These are phyloP conservation scores for Heteronetta atricapilla DNA, from an alignment of 2,113 vertebrate species.

Conservation along the genomic window DNA sequence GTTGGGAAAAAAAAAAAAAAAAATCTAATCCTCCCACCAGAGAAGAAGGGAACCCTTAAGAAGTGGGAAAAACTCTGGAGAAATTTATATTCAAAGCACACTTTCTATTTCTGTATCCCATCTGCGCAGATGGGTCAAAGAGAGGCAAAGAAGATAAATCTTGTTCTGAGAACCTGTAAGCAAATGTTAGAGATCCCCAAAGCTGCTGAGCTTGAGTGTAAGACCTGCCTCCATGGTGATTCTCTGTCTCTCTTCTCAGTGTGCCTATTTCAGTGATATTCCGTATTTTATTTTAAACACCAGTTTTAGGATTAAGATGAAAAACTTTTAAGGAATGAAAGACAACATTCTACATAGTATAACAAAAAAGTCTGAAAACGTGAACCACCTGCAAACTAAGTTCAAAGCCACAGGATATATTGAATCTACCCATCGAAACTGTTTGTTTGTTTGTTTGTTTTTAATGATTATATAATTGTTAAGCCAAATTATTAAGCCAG, in stretches of 20 bases:
- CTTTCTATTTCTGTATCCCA: background rate
- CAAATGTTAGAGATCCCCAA: background rate
- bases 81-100: background rate
- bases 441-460: background rate
- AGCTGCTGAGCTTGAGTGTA: background rate
- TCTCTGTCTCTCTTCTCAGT: background rate
- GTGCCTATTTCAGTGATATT: background rate
- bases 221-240: background rate
- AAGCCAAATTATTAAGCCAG: background rate
- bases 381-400: background rate
- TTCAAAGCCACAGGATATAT: background rate
- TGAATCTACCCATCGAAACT: background rate
- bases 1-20: background rate
- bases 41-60: background rate
- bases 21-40: background rate
- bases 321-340: background rate
- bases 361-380: background rate
- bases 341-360: background rate
- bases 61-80: background rate
- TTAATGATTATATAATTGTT: background rate
- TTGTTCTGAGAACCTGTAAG: background rate
- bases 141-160: background rate
- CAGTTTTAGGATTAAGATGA: background rate
- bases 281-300: background rate
- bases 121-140: background rate